These are phyloP conservation scores for Acleris sparsana DNA, from an alignment of 2,888 invertebrate species.

Conservation along the genomic window DNA sequence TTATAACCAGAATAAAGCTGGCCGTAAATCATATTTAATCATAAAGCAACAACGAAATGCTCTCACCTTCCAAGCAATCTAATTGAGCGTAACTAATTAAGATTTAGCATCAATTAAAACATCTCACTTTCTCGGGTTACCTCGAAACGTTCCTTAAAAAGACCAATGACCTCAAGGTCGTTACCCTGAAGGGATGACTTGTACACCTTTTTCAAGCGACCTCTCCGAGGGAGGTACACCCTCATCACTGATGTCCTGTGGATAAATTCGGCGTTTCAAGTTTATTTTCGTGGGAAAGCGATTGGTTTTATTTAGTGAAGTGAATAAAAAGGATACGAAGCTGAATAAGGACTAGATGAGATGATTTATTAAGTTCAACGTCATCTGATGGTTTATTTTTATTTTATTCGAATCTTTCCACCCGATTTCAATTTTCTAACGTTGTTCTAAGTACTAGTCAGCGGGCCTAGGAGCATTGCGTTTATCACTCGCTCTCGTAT, in stretches of 20 bases:
- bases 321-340: background rate
- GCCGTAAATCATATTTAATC: no score
- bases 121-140: slow-evolving; percentile 7
- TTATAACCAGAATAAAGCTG: no score
- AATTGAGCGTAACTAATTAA: slow-evolving; percentile 19
- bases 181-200: slow-evolving; percentile 12
- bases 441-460: no score
- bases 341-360: no score
- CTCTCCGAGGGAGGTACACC: background rate
- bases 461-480: no score
- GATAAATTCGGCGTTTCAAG: background rate
- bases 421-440: no score
- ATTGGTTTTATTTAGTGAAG: background rate
- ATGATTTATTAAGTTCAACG: no score
- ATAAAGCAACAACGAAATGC: background rate
- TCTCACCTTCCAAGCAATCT: background rate
- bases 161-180: slow-evolving; percentile 16
- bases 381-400: no score
- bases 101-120: slow-evolving; percentile 11
- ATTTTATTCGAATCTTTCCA: no score
- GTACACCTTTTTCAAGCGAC: slow-evolving; percentile 5
- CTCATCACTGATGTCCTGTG: no score
- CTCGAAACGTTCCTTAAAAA: slow-evolving; percentile 4
- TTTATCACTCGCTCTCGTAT: no score
- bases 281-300: background rate